Conservation (phyloP, 2,797 vertebrate species). For the Setipinna tenuifilis region DNA sequence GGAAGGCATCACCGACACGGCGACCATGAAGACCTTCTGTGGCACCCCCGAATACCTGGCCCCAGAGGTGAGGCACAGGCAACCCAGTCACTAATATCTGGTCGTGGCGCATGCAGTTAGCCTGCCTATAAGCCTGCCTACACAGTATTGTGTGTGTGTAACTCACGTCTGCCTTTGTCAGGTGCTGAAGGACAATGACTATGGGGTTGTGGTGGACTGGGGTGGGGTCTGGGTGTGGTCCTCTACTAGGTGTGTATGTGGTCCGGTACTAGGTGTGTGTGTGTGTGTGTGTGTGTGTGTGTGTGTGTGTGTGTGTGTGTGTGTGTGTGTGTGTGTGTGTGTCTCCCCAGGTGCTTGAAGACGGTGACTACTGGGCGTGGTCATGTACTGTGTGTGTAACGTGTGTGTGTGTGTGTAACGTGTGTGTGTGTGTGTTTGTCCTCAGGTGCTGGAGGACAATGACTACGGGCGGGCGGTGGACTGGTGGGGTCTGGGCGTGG, state of each 20-base stretch:
- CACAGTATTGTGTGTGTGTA: no score
- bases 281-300: no score
- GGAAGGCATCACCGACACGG: constrained; percentile 80
- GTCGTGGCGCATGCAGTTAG: no score
- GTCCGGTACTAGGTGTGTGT: background rate
- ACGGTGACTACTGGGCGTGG: constrained; percentile 83
- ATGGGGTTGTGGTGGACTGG: constrained; percentile 97
- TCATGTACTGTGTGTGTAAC: background rate
- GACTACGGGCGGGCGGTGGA: constrained; percentile 96
- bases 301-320: background rate
- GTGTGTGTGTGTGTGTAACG: background rate
- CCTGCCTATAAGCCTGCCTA: no score
- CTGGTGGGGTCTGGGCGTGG: constrained; percentile 97
- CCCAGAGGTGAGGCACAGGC: constrained; percentile 79
- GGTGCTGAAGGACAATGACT: constrained; percentile 96
- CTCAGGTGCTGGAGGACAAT: constrained; percentile 94
- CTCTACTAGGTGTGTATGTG: constrained; percentile 80
- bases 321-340: background rate
- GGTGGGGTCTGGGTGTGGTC: constrained; percentile 97
- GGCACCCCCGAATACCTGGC: constrained; percentile 81
- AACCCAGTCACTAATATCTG: no score
- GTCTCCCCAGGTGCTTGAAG: background rate
- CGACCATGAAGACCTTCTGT: constrained; percentile 84
- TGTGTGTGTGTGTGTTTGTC: background rate
- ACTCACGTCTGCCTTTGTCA: constrained; percentile 53